Percentiles rank a stretch among this genome's conserved stretches.
These are phyloP conservation scores for Prunella strophiata DNA, from an alignment of 2,797 vertebrate species.

Conservation along the genomic window DNA sequence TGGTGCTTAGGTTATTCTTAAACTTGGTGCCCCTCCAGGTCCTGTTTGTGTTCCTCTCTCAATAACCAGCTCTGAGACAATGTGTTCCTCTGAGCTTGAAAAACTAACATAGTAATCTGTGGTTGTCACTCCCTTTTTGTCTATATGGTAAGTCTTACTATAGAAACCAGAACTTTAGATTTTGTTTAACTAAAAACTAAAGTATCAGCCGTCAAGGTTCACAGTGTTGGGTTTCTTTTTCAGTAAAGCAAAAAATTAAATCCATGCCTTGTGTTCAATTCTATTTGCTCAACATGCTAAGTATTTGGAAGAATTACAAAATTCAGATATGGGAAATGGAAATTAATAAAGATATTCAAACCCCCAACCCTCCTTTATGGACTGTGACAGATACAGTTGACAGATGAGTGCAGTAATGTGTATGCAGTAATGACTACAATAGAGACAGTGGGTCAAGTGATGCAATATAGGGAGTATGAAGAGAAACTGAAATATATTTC, in stretches of 20 bases:
- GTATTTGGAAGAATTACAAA: slow-evolving; percentile 5
- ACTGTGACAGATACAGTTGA: background rate
- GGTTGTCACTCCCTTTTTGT: background rate
- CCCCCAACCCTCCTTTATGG: slow-evolving; percentile 1
- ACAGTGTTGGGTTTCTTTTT: background rate
- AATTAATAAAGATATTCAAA: slow-evolving; percentile 33
- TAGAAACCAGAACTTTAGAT: slow-evolving; percentile 4
- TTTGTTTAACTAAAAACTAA: background rate
- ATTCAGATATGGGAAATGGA: background rate
- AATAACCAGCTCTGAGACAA: background rate
- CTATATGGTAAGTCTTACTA: background rate
- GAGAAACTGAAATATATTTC: background rate
- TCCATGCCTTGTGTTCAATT: background rate
- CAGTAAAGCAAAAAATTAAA: background rate
- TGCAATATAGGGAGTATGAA: slow-evolving; percentile 4
- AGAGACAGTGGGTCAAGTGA: background rate
- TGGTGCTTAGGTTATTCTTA: background rate
- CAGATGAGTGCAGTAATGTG: slow-evolving; percentile 2
- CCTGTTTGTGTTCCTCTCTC: background rate
- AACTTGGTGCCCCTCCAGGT: background rate
- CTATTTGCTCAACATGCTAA: background rate
- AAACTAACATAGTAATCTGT: slow-evolving; percentile 2
- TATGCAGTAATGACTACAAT: background rate
- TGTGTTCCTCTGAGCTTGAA: background rate
- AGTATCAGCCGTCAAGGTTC: background rate